Base-by-base conservation (phyloP, 2,113 vertebrate genomes). In the Tringa solitaria region DNA sequence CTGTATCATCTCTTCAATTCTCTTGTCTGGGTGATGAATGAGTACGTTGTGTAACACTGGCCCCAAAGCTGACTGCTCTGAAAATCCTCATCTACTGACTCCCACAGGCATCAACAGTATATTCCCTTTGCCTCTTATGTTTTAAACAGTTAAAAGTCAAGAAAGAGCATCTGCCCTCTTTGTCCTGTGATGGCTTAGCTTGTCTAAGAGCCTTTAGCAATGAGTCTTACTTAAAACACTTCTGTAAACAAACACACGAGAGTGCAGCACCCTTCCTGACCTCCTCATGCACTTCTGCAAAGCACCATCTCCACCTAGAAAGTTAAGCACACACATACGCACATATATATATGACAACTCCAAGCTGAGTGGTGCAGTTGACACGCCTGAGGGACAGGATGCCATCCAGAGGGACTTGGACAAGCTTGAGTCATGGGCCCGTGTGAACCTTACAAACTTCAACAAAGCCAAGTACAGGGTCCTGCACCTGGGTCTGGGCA, bases 1-100 rank as follows among this genome's bases (percentile, higher is more conserved):
- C 16, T 7, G 13, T 18, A 41, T 23, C 10, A 27, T 7, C 35
- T 63, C 53, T 63, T 68, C 74, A 37, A n/a, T 35, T 43, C n/a
- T 37, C 5, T 2, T 1, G 27, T 7, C 37, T 10, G n/a, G n/a
- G n/a, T 53, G 48, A 53, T 26, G 41, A 67, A 61, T 5, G 17
- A 41, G 26, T 5, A 46, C 0, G 0, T 21, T 21, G 14, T 14
- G 1, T 10, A 53, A 59, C 26, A 61, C 1, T 0, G 46, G 22
- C 5, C 53, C 7, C 43, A 39, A 12, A 59, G 48, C 30, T 48
- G 20, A 17, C 23, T 46, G 75, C 54, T 84, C 63, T 68, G 50
- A 73, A 73, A 85, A 53, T 14, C 33, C 23, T 84, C 33, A 57
- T 24, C 30, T 59, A 3, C 26, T 12, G 23, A 69, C 64, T 63